A percentile compares a stretch with the other conserved stretches of the same genome.
Evolutionary conservation across 1,140 invertebrate species (phyloP).

Genomic region (Euschistus heros): DNA sequence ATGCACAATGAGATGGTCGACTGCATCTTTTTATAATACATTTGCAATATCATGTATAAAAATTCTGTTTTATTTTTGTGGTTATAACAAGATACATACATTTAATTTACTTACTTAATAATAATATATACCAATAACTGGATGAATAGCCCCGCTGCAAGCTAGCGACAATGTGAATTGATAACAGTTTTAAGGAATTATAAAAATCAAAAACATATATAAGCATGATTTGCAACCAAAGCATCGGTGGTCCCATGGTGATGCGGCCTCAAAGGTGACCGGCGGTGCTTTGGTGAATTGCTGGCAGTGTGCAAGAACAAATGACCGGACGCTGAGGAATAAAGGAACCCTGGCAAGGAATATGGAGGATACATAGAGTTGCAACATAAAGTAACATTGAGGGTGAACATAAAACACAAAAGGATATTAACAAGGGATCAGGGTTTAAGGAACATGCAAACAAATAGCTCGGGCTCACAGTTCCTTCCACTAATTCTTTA

Average conservation of each 20-base stretch:
- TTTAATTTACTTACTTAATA: conserved; percentile 1
- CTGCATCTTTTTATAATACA: no score
- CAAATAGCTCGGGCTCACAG: neutral
- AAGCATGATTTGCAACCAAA: conserved; percentile 13
- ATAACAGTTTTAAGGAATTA: neutral
- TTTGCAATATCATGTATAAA: no score
- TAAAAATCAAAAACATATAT: neutral
- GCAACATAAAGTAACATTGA: conserved; percentile 13
- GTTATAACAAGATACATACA: neutral
- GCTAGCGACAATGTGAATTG: conserved; percentile 9
- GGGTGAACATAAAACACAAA: conserved; percentile 10
- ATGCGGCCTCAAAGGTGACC: conserved; percentile 3
- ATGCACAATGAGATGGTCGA: no score
- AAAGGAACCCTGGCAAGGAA: no score
- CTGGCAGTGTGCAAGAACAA: conserved; percentile 15
- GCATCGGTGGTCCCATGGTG: conserved; percentile 12
- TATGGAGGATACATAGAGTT: neutral
- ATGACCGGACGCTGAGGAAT: neutral
- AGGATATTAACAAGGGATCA: neutral
- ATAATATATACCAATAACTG: neutral
- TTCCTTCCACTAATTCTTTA: neutral
- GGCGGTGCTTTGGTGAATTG: conserved; percentile 12
- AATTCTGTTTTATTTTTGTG: no score
- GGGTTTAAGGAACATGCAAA: conserved; percentile 3
- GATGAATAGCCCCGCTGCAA: conserved; percentile 9